phyloP scores from a whole-genome alignment of 2,113 vertebrate species.

The Entelurus aequoreus region DNA sequence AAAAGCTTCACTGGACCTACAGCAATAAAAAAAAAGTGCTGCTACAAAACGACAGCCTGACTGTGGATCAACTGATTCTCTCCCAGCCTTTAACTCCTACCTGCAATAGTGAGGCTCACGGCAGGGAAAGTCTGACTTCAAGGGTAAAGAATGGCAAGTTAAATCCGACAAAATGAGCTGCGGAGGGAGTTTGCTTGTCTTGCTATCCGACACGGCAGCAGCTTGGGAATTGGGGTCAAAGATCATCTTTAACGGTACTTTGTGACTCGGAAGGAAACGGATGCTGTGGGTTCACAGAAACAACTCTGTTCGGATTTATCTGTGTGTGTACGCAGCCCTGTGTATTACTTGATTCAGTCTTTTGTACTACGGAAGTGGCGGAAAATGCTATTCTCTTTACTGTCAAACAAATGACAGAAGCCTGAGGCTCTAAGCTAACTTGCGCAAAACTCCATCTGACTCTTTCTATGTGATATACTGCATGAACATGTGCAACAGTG shows the following conservation, averaged over 20 bases:
- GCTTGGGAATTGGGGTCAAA: slow-evolving; percentile 40
- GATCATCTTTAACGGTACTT: slow-evolving; percentile 25
- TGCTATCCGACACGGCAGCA: slow-evolving; percentile 26
- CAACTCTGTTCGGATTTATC: not conserved
- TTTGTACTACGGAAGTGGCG: not conserved
- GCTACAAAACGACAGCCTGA: slow-evolving; percentile 18
- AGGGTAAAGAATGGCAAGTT: slow-evolving; percentile 39
- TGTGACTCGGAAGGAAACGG: slow-evolving; percentile 15
- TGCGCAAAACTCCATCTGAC: not conserved
- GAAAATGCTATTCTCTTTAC: not conserved
- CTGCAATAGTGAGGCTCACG: slow-evolving; percentile 8
- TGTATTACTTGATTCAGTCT: slow-evolving; percentile 7
- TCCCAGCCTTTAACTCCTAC: slow-evolving; percentile 10
- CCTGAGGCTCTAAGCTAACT: not conserved
- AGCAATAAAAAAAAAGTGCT: slow-evolving; percentile 18
- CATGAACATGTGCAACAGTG: not conserved
- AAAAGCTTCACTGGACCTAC: slow-evolving; percentile 19
- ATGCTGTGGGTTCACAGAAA: not conserved
- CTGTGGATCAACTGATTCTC: slow-evolving; percentile 22
- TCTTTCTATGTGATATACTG: not conserved
- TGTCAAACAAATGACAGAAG: not conserved
- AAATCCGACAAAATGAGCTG: slow-evolving; percentile 50
- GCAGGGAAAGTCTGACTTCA: slow-evolving; percentile 23
- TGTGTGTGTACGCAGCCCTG: not conserved
- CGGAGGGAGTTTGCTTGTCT: slow-evolving; percentile 25